Evolutionary conservation across 2,113 vertebrate genomes (phyloP), one percentile per base, ranked within the genome.

Genomic region (Pitta sordida): DNA sequence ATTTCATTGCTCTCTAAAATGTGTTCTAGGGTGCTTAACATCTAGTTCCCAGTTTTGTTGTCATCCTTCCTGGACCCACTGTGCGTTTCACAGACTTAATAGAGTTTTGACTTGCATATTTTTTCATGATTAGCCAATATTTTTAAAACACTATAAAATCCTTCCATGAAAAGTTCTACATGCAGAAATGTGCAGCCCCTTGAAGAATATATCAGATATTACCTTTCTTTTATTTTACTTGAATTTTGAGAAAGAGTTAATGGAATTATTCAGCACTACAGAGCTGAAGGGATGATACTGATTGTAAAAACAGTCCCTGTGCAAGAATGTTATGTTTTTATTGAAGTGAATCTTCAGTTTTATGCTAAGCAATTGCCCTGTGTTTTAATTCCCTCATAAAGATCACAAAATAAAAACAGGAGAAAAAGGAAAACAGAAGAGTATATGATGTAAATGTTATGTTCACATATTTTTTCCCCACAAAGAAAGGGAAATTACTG

Each of bases 321-420:
- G 70, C 36, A 83, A 59, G 63, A 86, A 44, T 32, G 51, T 37
- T 90, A 18, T 37, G 30, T 53, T 95, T 95, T 91, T 88, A 74
- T 76, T 87, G 67, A 90, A 65, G 30, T 51, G 34, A 87, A 29
- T 80, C 29, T 65, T 91, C 58, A 81, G 29, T 44, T 94, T 92
- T 90, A 86, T 87, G 43, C 52, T 55, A 48, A 83, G 67, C 59
- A 68, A 73, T 84, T 79, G 70, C 64, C 83, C 86, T 55, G 26
- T 68, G 34, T 79, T 92, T 96, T 95, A 91, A 95, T 91, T 94
- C 43, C 76, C 65, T 92, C 83, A 39, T 80, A 92, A 88, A 76
- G 22, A 71, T 86, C 41, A 37, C 74, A 74, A 85, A 83, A 76
- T 83, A 91, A 81, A 71, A 36, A 62, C 74, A 24, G 7, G 7